phyloP scores from a whole-genome alignment of 2,113 vertebrate genomes.

The Microcebus murinus region DNA sequence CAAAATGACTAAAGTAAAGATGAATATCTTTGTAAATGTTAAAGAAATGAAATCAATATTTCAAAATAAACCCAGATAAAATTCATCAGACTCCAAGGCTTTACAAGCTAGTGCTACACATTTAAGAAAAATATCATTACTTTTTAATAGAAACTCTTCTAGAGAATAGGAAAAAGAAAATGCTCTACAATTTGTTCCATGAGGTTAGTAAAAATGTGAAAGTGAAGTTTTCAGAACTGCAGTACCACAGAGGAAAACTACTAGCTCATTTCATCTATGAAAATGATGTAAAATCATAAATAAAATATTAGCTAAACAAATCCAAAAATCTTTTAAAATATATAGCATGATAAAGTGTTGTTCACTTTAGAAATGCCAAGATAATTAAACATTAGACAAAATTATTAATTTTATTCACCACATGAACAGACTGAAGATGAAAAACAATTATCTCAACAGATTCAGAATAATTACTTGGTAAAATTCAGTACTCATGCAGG shows the following conservation, averaged over 20 bases:
- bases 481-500: neutral
- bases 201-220: neutral
- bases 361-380: conserved; percentile 21
- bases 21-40: neutral
- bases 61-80: neutral
- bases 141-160: neutral
- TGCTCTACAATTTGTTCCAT: neutral
- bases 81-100: neutral
- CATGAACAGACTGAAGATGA: conserved; percentile 39
- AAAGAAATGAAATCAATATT: neutral
- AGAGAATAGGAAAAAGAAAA: neutral
- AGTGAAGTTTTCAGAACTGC: neutral
- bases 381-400: conserved; percentile 31
- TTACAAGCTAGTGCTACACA: neutral
- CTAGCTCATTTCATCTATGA: neutral
- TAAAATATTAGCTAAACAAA: conserved; percentile 40
- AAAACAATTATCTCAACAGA: conserved; percentile 23
- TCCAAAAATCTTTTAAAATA: neutral
- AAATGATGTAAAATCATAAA: conserved; percentile 33
- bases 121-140: neutral
- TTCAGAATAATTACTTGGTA: conserved; percentile 27
- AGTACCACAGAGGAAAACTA: neutral
- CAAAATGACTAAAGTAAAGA: neutral
- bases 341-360: neutral
- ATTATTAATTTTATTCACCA: conserved; percentile 38